Percentiles rank a stretch among this genome's conserved stretches.
Conservation (phyloP, 2,113 vertebrate species). For the Cyanoderma ruficeps region DNA sequence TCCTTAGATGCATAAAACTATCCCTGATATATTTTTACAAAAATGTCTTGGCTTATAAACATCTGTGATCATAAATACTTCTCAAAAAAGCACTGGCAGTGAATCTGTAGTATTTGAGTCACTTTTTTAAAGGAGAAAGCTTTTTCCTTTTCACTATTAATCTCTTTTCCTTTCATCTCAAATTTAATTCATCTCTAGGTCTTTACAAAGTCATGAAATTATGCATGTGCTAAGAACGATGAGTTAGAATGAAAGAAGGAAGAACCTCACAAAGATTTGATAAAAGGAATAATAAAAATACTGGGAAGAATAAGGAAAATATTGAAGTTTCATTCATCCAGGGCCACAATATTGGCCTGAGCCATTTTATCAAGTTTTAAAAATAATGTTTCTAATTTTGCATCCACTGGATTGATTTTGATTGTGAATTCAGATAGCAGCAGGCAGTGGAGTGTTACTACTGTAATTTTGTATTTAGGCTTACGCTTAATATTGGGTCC, state of each 20-base stretch:
- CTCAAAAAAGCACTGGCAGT: background rate
- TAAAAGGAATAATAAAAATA: background rate
- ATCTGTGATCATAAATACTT: conserved; percentile 21
- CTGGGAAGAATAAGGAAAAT: background rate
- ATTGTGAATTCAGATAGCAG: background rate
- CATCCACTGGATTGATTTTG: background rate
- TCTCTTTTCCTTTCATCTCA: conserved; percentile 48
- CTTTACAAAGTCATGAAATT: conserved; percentile 45
- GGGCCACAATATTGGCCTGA: background rate
- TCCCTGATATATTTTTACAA: background rate
- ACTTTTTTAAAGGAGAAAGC: background rate
- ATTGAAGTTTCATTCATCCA: background rate
- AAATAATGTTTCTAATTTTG: background rate
- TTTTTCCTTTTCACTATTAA: conserved; percentile 22
- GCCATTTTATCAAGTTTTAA: background rate
- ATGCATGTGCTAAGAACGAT: background rate
- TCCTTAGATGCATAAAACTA: background rate
- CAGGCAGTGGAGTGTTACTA: background rate
- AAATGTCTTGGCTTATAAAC: conserved; percentile 1
- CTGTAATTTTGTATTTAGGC: background rate
- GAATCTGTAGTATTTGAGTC: background rate
- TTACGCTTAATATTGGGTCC: background rate
- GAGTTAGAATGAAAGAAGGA: background rate
- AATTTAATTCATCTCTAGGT: conserved; percentile 42
- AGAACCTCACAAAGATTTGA: background rate